phyloP scores from a whole-genome alignment of 2,888 invertebrate genomes.

The Ornithoptera alexandrae region DNA sequence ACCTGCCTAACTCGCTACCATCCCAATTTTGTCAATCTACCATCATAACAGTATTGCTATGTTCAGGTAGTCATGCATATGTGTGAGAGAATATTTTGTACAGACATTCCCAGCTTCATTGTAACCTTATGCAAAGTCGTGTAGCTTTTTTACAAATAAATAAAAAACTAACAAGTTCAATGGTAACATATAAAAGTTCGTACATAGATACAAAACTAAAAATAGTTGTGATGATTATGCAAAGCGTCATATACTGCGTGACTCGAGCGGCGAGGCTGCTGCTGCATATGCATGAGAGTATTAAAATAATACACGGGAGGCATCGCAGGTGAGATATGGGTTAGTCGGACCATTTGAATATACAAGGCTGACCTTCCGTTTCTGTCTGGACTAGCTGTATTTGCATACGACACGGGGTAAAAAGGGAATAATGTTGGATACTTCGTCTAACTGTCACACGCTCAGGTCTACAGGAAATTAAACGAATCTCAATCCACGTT shows the following conservation, averaged over 20 bases:
- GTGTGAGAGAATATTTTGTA: too few species aligned
- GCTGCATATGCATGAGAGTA: slow-evolving; percentile 68
- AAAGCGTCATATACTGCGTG: slow-evolving; percentile 51
- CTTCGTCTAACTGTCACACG: slow-evolving; percentile 11
- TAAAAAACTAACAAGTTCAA: neutral
- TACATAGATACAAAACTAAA: slow-evolving; percentile 12
- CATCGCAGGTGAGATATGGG: slow-evolving; percentile 51
- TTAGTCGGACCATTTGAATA: slow-evolving; percentile 60
- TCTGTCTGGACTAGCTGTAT: slow-evolving; percentile 36
- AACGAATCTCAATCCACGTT: neutral
- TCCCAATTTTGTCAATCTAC: too few species aligned
- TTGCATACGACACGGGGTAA: slow-evolving; percentile 44
- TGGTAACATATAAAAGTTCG: neutral
- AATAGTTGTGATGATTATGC: slow-evolving; percentile 39
- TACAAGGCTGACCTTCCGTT: slow-evolving; percentile 57
- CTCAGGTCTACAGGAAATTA: slow-evolving; percentile 1
- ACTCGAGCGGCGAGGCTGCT: slow-evolving; percentile 45
- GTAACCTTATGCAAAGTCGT: too few species aligned
- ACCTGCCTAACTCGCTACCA: too few species aligned
- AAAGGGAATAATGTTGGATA: slow-evolving; percentile 20
- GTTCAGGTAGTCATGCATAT: too few species aligned
- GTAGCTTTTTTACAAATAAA: too few species aligned
- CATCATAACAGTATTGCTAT: too few species aligned
- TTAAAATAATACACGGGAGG: slow-evolving; percentile 62
- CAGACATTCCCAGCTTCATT: too few species aligned